A percentile compares a stretch with the other conserved stretches of the same genome.
These are phyloP conservation scores for Bilobella aurantiaca DNA, from an alignment of 1,140 invertebrate genomes.

Conservation along the genomic window DNA sequence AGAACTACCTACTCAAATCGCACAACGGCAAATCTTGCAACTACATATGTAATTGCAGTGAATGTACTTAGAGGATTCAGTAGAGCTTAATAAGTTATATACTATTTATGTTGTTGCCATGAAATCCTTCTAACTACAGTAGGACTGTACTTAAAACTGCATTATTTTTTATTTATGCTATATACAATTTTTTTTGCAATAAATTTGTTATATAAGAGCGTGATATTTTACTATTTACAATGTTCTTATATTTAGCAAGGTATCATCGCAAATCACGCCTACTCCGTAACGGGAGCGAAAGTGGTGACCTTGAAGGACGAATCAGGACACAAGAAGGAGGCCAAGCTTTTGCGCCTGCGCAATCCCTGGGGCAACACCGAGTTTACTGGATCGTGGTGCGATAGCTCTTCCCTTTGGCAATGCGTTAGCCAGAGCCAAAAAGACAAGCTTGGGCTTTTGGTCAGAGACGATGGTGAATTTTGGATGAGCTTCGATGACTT, in stretches of 20 bases:
- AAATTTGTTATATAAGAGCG: background rate
- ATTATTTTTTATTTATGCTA: background rate
- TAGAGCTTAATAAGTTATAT: too few relatives aligned
- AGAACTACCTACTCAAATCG: too few relatives aligned
- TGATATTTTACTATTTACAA: background rate
- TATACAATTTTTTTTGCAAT: background rate
- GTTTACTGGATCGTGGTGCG: conserved; percentile 93
- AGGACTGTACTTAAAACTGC: too few relatives aligned
- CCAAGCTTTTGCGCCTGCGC: conserved; percentile 56
- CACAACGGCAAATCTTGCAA: too few relatives aligned
- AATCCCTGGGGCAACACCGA: conserved; percentile 98
- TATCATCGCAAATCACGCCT: background rate
- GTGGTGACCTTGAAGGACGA: background rate
- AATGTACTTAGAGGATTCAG: too few relatives aligned
- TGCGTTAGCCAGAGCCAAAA: conserved; percentile 49
- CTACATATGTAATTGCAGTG: too few relatives aligned
- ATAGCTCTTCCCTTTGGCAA: conserved; percentile 73
- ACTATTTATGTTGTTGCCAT: too few relatives aligned
- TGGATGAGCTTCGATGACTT: conserved; percentile 96
- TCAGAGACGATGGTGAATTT: conserved; percentile 75
- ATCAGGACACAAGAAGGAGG: background rate
- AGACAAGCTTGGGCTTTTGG: conserved; percentile 64
- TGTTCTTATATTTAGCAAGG: background rate
- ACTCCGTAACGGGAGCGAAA: background rate
- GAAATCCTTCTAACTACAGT: too few relatives aligned